Evolutionary conservation across 1,140 invertebrate genomes (phyloP).

Genomic region (Paraescarpia echinospica): DNA sequence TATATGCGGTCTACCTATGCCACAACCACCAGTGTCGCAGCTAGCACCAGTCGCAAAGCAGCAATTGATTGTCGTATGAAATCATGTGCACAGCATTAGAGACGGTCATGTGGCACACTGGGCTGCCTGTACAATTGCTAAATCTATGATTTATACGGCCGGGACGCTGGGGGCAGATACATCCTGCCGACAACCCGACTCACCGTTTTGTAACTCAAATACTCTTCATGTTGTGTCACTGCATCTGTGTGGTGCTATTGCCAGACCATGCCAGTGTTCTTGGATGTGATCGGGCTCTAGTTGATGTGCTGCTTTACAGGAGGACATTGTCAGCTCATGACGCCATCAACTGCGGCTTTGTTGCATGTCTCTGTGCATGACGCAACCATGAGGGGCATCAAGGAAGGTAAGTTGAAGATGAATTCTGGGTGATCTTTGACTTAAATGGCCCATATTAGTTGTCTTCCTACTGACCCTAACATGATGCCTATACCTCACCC

Average conservation of each 20-base stretch:
- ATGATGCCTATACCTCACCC: too few relatives aligned
- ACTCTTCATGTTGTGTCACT: not conserved
- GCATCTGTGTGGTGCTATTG: not conserved
- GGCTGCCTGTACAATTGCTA: not conserved
- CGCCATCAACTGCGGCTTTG: not conserved
- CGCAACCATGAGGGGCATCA: not conserved
- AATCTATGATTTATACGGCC: not conserved
- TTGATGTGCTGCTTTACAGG: not conserved
- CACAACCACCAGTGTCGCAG: not conserved
- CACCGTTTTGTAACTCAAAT: not conserved
- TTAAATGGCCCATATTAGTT: too few relatives aligned
- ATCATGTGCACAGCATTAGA: not conserved
- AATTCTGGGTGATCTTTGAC: not conserved
- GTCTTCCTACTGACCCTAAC: too few relatives aligned
- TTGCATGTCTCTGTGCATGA: not conserved
- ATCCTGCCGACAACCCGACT: not conserved
- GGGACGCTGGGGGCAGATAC: not conserved
- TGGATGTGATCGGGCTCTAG: not conserved
- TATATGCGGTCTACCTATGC: not conserved
- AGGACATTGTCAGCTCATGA: not conserved
- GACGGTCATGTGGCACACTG: not conserved
- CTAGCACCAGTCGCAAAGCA: not conserved
- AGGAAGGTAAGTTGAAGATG: not conserved
- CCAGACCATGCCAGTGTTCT: not conserved
- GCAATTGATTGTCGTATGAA: not conserved